These are phyloP conservation scores for Zele albiditarsus DNA, from an alignment of 2,888 invertebrate species.

Conservation along the genomic window DNA sequence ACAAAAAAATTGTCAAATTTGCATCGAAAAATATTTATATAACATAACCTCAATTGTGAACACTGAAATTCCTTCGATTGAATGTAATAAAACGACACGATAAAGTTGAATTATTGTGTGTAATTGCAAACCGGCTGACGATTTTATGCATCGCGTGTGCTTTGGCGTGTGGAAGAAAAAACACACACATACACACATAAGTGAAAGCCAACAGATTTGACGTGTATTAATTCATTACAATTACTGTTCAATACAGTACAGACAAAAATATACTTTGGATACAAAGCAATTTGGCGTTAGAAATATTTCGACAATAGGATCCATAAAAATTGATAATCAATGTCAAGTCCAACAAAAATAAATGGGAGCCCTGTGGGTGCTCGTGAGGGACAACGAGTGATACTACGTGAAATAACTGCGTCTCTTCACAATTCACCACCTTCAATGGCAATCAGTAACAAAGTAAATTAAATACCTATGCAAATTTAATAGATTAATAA, in stretches of 20 bases:
- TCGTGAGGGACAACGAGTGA: constrained; percentile 63
- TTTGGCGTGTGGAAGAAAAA: no score
- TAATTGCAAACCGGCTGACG: no score
- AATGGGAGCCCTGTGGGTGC: constrained; percentile 46
- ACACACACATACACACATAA: no score
- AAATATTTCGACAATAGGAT: not conserved
- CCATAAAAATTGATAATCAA: constrained; percentile 39
- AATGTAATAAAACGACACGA: no score
- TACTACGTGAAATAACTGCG: constrained; percentile 65
- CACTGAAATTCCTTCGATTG: no score
- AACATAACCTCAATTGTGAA: no score
- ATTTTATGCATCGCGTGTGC: no score
- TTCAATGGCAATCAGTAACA: constrained; percentile 51
- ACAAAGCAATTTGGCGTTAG: not conserved
- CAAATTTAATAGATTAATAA: not conserved
- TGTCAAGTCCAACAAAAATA: constrained; percentile 60
- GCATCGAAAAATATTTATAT: no score
- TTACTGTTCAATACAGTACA: no score
- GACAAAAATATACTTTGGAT: not conserved
- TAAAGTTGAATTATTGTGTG: no score
- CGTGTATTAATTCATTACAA: no score
- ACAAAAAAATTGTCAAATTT: not conserved
- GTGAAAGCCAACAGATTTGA: no score
- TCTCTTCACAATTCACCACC: constrained; percentile 63
- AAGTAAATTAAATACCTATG: constrained; percentile 52